Evolutionary conservation across 1,140 invertebrate genomes (phyloP).

Genomic region (Cylas formicarius): DNA sequence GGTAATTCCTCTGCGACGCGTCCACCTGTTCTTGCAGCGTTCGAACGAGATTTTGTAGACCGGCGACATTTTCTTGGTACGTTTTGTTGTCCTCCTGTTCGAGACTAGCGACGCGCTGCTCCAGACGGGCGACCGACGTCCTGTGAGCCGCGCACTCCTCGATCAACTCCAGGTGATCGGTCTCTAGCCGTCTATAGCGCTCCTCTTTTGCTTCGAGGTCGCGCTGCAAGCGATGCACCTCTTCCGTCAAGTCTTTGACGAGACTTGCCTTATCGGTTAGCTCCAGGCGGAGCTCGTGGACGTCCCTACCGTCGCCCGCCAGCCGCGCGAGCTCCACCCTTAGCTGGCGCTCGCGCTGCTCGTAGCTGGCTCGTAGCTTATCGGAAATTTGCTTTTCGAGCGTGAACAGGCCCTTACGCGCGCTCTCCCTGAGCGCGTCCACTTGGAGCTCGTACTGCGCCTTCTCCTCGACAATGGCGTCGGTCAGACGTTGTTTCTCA

Average conservation of each 20-base stretch:
- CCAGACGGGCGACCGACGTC: conserved; percentile 23
- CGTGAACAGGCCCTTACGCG: conserved; percentile 30
- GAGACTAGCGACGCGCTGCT: conserved; percentile 39
- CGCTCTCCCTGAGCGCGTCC: conserved; percentile 24
- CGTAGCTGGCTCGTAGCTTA: conserved; percentile 22
- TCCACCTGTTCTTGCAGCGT: conserved; percentile 31
- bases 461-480: conserved; percentile 17
- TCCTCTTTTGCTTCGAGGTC: conserved; percentile 14
- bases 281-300: conserved; percentile 43
- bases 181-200: conserved; percentile 31
- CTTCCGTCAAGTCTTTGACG: conserved; percentile 37
- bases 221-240: conserved; percentile 22
- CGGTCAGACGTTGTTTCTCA: conserved; percentile 17
- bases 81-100: conserved; percentile 37
- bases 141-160: conserved; percentile 25
- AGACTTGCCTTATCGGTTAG: conserved; percentile 41
- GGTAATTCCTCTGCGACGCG: conserved; percentile 25
- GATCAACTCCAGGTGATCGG: conserved; percentile 35
- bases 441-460: conserved; percentile 27
- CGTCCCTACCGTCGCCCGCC: conserved; percentile 36
- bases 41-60: conserved; percentile 37
- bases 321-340: conserved; percentile 43
- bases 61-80: conserved; percentile 45
- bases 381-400: conserved; percentile 33
- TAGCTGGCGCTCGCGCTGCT: conserved; percentile 37